Evolutionary conservation across 2,113 vertebrate species (phyloP).

Genomic region (Boleophthalmus pectinirostris): DNA sequence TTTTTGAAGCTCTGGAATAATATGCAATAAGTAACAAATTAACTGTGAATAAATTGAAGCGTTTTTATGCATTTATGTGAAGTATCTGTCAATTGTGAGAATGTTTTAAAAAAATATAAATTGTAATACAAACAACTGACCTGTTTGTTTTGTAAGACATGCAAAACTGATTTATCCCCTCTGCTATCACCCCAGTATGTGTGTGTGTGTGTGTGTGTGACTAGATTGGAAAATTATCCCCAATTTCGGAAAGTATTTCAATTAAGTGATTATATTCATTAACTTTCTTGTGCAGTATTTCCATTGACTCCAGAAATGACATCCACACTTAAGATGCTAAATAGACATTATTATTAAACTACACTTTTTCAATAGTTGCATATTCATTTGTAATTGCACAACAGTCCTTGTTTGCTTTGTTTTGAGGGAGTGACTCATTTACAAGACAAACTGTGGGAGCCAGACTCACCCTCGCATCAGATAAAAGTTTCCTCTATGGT

Average conservation of each 20-base stretch:
- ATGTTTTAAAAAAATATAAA: too few species aligned
- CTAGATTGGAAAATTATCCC: too few species aligned
- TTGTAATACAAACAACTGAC: not conserved
- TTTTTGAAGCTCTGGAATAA: not conserved
- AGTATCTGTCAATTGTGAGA: not conserved
- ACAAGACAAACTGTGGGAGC: slow-evolving; percentile 64
- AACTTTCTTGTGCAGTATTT: not conserved
- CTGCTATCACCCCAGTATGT: too few species aligned
- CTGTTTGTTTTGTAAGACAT: not conserved
- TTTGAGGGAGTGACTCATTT: slow-evolving; percentile 7
- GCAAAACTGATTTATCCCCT: not conserved
- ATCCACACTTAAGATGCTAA: not conserved
- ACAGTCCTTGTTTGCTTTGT: not conserved
- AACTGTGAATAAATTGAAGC: not conserved
- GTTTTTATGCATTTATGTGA: not conserved
- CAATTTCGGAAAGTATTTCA: too few species aligned
- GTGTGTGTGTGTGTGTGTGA: too few species aligned
- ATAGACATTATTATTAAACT: not conserved
- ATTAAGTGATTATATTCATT: too few species aligned
- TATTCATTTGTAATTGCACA: not conserved
- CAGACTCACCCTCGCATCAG: slow-evolving; percentile 39
- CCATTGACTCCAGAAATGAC: not conserved
- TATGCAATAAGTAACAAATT: not conserved
- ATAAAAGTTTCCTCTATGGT: slow-evolving; percentile 42
- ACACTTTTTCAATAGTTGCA: not conserved